These are phyloP conservation scores for Chondrosia reniformis DNA, from an alignment of 37 sponge, comb jelly and placozoan genomes.

Conservation along the genomic window DNA sequence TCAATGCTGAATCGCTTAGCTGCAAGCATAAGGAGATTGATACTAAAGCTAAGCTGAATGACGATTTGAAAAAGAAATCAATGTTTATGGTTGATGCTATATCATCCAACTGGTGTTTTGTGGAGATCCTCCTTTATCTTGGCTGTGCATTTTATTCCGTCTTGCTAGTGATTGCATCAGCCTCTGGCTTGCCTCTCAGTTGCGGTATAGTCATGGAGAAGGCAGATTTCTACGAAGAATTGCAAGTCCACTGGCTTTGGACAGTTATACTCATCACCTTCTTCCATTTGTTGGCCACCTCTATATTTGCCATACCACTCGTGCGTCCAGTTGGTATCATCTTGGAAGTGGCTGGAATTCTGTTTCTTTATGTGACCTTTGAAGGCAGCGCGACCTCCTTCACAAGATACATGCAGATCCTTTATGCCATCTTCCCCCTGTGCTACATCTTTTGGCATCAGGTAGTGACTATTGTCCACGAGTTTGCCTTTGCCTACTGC, in stretches of 20 bases:
- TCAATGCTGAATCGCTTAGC: neutral
- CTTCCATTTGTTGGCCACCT: slow-evolving; percentile 1
- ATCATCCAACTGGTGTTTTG: neutral
- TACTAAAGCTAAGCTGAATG: neutral
- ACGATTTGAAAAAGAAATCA: neutral
- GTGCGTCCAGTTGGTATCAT: slow-evolving; percentile 9
- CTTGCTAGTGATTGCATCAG: neutral
- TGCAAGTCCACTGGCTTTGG: slow-evolving; percentile 11
- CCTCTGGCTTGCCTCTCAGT: slow-evolving; percentile 1
- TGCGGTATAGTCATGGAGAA: neutral
- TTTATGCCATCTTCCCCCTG: slow-evolving; percentile 5
- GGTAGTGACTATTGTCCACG: neutral
- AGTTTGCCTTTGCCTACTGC: neutral
- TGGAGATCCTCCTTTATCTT: neutral
- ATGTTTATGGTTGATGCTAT: neutral
- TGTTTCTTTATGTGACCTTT: neutral
- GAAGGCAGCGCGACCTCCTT: neutral
- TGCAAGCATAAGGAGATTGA: neutral
- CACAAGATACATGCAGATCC: neutral
- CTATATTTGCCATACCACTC: slow-evolving; percentile 4
- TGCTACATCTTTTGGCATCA: slow-evolving; percentile 11
- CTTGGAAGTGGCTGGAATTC: neutral
- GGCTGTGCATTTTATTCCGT: neutral
- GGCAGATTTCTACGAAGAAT: neutral
- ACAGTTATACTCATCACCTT: neutral